Conservation (phyloP, 2,797 vertebrate genomes). For the Dallia pectoralis region DNA sequence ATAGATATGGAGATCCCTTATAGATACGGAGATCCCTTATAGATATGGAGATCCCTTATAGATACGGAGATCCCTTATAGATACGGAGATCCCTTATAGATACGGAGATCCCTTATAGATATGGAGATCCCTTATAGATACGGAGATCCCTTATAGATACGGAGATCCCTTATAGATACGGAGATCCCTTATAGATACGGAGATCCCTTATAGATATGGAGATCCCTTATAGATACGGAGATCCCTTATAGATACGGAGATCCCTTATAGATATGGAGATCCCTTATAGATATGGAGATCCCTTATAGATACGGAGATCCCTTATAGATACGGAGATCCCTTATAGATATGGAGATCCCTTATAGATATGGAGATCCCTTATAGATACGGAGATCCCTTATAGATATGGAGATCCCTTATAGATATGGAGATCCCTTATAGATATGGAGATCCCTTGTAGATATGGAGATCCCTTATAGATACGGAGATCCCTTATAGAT, state of each 20-base stretch:
- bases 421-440: constrained; percentile 35
- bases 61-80: too few relatives aligned
- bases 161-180: too few relatives aligned
- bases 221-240: constrained; percentile 35
- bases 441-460: too few relatives aligned
- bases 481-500: constrained; percentile 21
- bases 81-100: constrained; percentile 29
- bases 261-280: constrained; percentile 50
- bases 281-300: too few relatives aligned
- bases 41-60: constrained; percentile 36
- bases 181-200: background rate
- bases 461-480: constrained; percentile 41
- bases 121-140: constrained; percentile 36
- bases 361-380: constrained; percentile 35
- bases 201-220: too few relatives aligned
- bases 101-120: too few relatives aligned
- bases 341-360: constrained; percentile 43
- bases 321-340: too few relatives aligned
- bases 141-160: background rate
- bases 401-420: constrained; percentile 38
- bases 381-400: too few relatives aligned
- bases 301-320: constrained; percentile 46
- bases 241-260: too few relatives aligned
- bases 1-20: constrained; percentile 40
- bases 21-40: too few relatives aligned